Evolutionary conservation across 2,888 invertebrate genomes (phyloP).

Genomic region (Venusia cambrica): DNA sequence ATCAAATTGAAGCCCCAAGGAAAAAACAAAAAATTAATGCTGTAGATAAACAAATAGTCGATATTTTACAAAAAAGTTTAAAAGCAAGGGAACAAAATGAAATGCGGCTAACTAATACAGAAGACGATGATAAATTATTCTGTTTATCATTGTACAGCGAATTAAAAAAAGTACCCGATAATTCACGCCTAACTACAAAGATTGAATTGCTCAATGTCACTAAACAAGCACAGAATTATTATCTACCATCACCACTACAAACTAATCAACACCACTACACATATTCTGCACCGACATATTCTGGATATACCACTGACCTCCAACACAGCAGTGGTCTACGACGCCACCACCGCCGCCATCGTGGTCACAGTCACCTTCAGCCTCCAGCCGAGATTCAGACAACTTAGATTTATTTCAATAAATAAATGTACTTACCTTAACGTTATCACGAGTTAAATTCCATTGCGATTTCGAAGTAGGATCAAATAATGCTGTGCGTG

Average conservation of each 20-base stretch:
- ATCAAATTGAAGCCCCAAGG: constrained; percentile 3
- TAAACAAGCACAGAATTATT: not conserved
- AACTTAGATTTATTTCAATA: constrained; percentile 12
- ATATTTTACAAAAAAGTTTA: constrained; percentile 8
- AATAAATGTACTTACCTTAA: constrained; percentile 16
- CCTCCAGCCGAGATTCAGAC: constrained; percentile 12
- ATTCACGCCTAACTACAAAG: not conserved
- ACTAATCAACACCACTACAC: not conserved
- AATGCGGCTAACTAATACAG: constrained; percentile 4
- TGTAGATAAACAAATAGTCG: constrained; percentile 9
- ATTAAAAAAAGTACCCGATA: constrained; percentile 2
- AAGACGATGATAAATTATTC: constrained; percentile 13
- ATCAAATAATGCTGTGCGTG: no score
- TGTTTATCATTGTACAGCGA: constrained; percentile 11
- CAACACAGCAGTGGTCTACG: no score
- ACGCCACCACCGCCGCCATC: constrained; percentile 4
- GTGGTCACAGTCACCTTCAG: constrained; percentile 9
- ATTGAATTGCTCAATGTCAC: constrained; percentile 1
- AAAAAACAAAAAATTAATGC: constrained; percentile 12
- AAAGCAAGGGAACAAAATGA: constrained; percentile 4
- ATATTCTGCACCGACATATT: constrained; percentile 1
- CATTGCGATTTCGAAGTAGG: no score
- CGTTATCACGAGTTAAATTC: constrained; percentile 11
- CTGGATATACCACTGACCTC: constrained; percentile 6
- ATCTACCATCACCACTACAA: not conserved